Conservation (phyloP, 2,797 vertebrate species). For the Emydoidea blandingii region DNA sequence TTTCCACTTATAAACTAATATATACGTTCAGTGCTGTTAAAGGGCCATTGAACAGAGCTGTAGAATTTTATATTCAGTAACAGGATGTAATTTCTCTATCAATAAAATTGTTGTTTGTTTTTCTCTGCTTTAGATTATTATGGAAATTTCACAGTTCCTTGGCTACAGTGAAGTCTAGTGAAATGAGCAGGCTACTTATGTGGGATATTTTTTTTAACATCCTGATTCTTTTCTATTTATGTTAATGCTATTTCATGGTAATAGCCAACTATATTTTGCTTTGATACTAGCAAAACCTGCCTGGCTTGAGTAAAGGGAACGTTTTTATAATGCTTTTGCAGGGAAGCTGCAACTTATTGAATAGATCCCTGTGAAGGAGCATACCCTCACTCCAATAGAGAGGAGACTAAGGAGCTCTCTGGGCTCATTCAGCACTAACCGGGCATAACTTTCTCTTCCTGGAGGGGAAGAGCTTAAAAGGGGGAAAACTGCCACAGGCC, state of each 20-base stretch:
- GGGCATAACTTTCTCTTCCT: not conserved
- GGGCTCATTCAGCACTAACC: not conserved
- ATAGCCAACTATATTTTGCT: conserved; percentile 64
- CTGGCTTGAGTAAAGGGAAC: conserved; percentile 51
- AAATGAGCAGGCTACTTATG: conserved; percentile 71
- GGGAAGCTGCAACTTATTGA: not conserved
- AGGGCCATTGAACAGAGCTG: conserved; percentile 55
- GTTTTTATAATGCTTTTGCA: conserved; percentile 48
- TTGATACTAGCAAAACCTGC: conserved; percentile 51
- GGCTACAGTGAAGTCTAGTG: conserved; percentile 57
- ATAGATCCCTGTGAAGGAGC: not conserved
- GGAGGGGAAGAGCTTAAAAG: not conserved
- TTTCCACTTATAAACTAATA: conserved; percentile 71
- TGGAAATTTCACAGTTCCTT: conserved; percentile 80
- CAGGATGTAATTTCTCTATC: conserved; percentile 78
- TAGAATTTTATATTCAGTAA: conserved; percentile 75
- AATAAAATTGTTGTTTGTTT: conserved; percentile 80
- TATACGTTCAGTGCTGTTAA: conserved; percentile 42
- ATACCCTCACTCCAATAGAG: not conserved
- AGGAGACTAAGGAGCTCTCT: not conserved
- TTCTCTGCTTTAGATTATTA: conserved; percentile 73
- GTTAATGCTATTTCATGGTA: conserved; percentile 72
- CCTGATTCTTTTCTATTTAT: conserved; percentile 63
- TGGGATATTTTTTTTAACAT: conserved; percentile 49
- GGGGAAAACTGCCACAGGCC: not conserved